Percentiles rank a stretch among this genome's conserved stretches.
These are phyloP conservation scores for Timema podura DNA, from an alignment of 2,888 invertebrate species.

Conservation along the genomic window DNA sequence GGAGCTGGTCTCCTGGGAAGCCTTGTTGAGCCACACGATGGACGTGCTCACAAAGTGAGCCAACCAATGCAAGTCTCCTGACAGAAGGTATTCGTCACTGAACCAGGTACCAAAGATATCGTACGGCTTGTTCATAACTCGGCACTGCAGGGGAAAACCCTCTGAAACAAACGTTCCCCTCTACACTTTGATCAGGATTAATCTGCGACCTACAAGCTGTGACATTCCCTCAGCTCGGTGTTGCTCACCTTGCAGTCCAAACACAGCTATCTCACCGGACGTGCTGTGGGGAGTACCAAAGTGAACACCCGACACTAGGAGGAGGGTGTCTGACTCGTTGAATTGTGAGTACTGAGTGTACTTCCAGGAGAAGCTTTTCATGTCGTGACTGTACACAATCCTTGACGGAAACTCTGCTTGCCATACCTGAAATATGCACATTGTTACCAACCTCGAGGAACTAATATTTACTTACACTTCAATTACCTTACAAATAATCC, in stretches of 20 bases:
- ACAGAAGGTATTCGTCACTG: constrained; percentile 72
- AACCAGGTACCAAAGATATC: constrained; percentile 90
- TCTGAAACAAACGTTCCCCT: too few relatives aligned
- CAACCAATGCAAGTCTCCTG: constrained; percentile 77
- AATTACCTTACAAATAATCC: too few relatives aligned
- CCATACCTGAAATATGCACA: constrained; percentile 76
- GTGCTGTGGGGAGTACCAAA: constrained; percentile 72
- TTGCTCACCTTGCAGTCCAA: constrained; percentile 62
- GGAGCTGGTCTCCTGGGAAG: constrained; percentile 66
- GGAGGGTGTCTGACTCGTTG: constrained; percentile 72
- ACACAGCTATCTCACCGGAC: constrained; percentile 85
- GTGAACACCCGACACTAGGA: constrained; percentile 80
- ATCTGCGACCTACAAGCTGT: too few relatives aligned
- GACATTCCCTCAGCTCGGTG: constrained; percentile 24
- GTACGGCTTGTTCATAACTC: constrained; percentile 77
- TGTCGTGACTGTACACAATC: constrained; percentile 66
- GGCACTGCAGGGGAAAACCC: constrained; percentile 64
- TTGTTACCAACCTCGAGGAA: too few relatives aligned
- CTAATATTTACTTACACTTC: too few relatives aligned
- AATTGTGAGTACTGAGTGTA: constrained; percentile 85
- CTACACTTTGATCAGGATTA: too few relatives aligned
- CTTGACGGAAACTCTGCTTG: constrained; percentile 65
- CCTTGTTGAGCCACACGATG: constrained; percentile 76
- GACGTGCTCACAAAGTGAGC: constrained; percentile 70
- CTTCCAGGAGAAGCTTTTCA: constrained; percentile 79